Conservation (phyloP, 2,888 invertebrate genomes). For the Galerucella nymphaeae region DNA sequence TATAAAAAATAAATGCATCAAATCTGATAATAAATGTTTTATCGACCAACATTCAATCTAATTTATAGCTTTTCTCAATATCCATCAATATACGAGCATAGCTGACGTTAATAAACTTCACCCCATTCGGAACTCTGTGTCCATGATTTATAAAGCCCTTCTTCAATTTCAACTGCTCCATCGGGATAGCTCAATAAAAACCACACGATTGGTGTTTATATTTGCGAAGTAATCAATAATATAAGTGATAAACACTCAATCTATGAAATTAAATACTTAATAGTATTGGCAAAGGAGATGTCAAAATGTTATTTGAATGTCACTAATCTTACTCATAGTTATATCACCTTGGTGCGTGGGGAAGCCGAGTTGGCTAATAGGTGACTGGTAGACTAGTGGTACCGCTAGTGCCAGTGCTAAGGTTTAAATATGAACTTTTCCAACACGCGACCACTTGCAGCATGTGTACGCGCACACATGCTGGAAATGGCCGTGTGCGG, state of each 20-base stretch:
- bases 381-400: too few species aligned
- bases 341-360: too few species aligned
- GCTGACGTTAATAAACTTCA: conserved; percentile 10
- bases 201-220: conserved; percentile 2
- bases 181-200: conserved; percentile 1
- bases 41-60: neutral
- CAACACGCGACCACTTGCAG: too few species aligned
- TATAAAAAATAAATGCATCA: too few species aligned
- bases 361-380: too few species aligned
- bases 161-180: neutral
- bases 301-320: neutral
- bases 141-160: neutral
- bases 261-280: neutral
- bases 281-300: neutral
- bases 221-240: conserved; percentile 4
- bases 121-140: neutral
- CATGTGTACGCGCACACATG: too few species aligned
- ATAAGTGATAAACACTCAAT: neutral
- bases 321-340: too few species aligned
- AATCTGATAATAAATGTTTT: neutral
- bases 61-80: neutral
- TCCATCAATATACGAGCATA: neutral
- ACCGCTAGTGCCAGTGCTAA: too few species aligned
- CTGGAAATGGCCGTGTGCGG: too few species aligned
- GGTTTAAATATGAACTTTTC: too few species aligned